These are phyloP conservation scores for Tonatia bakeri DNA, from an alignment of 2,113 vertebrate genomes.

Conservation along the genomic window DNA sequence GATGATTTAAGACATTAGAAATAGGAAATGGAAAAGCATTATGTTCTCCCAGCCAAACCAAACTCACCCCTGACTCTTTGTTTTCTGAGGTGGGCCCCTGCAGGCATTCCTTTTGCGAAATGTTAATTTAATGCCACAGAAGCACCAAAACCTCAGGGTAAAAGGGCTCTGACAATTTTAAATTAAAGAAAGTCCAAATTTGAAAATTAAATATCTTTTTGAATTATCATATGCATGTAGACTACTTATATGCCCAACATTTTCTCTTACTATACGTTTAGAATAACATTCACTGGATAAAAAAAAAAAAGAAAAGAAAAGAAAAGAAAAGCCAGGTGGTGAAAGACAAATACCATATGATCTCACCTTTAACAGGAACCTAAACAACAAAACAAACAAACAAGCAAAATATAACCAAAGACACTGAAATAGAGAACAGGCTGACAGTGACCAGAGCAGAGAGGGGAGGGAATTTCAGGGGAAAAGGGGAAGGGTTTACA, in stretches of 20 bases:
- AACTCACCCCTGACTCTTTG: not conserved
- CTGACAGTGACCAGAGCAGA: too few species aligned
- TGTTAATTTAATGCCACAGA: not conserved
- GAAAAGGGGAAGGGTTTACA: too few species aligned
- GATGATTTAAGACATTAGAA: constrained; percentile 41
- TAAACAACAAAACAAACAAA: too few species aligned
- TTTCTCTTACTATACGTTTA: constrained; percentile 1
- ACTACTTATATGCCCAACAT: not conserved
- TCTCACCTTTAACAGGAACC: too few species aligned
- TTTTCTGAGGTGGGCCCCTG: constrained; percentile 21
- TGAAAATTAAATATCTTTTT: constrained; percentile 17
- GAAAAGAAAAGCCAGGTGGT: too few species aligned
- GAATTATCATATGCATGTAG: not conserved
- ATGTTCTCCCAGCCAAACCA: constrained; percentile 24
- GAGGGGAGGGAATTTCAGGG: too few species aligned
- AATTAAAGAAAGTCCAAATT: constrained; percentile 27
- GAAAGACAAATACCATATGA: too few species aligned
- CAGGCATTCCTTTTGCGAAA: constrained; percentile 10
- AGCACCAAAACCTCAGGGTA: constrained; percentile 26
- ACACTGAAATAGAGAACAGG: too few species aligned
- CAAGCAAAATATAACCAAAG: too few species aligned
- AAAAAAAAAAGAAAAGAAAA: not conserved
- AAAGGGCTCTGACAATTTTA: not conserved
- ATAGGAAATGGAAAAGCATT: constrained; percentile 39
- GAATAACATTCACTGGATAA: not conserved